These are phyloP conservation scores for Hyphantria cunea DNA, from an alignment of 1,140 invertebrate species.

Conservation along the genomic window DNA sequence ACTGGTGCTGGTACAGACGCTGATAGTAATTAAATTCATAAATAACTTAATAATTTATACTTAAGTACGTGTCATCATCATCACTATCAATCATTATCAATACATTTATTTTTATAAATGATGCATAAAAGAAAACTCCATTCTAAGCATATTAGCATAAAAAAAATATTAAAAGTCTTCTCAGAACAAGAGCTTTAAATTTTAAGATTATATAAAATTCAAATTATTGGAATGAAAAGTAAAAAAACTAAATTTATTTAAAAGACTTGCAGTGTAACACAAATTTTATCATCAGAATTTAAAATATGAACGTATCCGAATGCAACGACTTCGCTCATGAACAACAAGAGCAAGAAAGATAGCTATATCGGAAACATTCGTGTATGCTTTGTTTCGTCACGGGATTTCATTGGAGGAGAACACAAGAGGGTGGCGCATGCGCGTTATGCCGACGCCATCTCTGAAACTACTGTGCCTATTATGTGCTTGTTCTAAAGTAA, in stretches of 20 bases:
- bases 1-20: too few species aligned
- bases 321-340: conserved; percentile 11
- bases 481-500: conserved; percentile 71
- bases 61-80: too few species aligned
- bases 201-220: too few species aligned
- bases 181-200: too few species aligned
- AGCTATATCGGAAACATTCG: conserved; percentile 52
- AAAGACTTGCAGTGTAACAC: conserved; percentile 13
- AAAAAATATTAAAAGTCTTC: too few species aligned
- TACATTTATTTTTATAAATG: too few species aligned
- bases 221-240: too few species aligned
- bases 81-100: too few species aligned
- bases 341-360: conserved; percentile 37
- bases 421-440: conserved; percentile 79
- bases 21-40: too few species aligned
- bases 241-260: conserved; percentile 5
- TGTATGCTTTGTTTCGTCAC: conserved; percentile 56
- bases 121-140: too few species aligned
- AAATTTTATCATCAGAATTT: not conserved
- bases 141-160: too few species aligned
- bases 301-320: conserved; percentile 37
- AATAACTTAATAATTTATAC: too few species aligned
- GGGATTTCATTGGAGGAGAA: conserved; percentile 61
- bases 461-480: conserved; percentile 74
- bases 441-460: conserved; percentile 81